Conservation (phyloP, 2,797 vertebrate species). For the Sebastes kiyomatsui region DNA sequence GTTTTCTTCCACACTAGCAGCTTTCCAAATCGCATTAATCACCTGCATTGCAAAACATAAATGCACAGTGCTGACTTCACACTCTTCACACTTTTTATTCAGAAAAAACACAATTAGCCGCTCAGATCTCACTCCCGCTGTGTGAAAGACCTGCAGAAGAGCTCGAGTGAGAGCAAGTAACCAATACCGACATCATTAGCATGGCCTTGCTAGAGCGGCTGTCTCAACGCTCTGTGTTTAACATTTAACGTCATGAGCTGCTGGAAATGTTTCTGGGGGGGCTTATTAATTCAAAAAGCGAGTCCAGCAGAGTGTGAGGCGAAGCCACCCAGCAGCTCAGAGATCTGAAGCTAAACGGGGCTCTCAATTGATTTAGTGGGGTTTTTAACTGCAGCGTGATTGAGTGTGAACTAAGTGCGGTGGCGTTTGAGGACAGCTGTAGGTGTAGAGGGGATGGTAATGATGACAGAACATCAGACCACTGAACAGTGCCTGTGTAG, state of each 20-base stretch:
- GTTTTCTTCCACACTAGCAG: constrained; percentile 7
- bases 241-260: constrained; percentile 37
- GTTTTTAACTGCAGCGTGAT: constrained; percentile 29
- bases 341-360: constrained; percentile 39
- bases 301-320: constrained; percentile 17
- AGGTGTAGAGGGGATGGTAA: not conserved
- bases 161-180: constrained; percentile 25
- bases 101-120: constrained; percentile 6
- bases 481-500: not conserved
- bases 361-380: constrained; percentile 7
- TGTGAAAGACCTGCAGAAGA: constrained; percentile 18
- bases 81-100: not conserved
- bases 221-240: constrained; percentile 14
- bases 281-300: constrained; percentile 47
- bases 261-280: constrained; percentile 31
- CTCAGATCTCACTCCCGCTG: not conserved
- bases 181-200: constrained; percentile 52
- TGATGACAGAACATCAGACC: not conserved
- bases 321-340: constrained; percentile 10
- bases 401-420: constrained; percentile 3
- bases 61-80: not conserved
- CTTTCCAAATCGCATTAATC: constrained; percentile 16
- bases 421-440: constrained; percentile 2
- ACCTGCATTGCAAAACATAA: not conserved
- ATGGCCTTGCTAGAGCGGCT: constrained; percentile 14